Conservation (phyloP, 1,140 invertebrate species). For the Eumeta japonica region DNA sequence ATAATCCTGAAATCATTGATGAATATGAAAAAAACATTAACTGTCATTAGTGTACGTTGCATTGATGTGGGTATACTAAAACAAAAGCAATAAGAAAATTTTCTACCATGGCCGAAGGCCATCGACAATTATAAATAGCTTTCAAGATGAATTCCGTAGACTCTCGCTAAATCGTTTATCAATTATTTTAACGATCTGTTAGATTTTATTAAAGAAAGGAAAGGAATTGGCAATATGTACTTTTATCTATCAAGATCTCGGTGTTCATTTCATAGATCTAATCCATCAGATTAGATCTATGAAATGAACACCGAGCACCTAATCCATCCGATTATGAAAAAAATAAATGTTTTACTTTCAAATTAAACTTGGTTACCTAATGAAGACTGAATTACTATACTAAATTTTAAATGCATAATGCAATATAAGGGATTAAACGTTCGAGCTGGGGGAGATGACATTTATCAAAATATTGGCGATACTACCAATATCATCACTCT, state of each 20-base stretch:
- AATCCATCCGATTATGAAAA: not conserved
- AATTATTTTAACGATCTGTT: not conserved
- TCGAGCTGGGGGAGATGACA: not conserved
- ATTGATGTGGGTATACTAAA: constrained; percentile 13
- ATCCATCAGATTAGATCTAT: not conserved
- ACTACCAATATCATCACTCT: not conserved
- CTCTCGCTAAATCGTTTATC: not conserved
- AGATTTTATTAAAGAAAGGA: not conserved
- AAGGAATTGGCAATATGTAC: constrained; percentile 3
- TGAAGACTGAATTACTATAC: not conserved
- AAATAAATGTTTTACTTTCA: not conserved
- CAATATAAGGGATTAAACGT: not conserved
- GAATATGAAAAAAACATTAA: constrained; percentile 11
- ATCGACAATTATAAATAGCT: not conserved
- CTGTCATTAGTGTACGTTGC: constrained; percentile 17
- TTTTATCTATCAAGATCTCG: constrained; percentile 4
- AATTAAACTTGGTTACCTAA: not conserved
- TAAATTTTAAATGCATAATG: not conserved
- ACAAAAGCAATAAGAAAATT: constrained; percentile 17
- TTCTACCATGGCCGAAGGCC: constrained; percentile 13
- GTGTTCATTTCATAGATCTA: not conserved
- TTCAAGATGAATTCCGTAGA: not conserved
- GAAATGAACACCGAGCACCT: not conserved
- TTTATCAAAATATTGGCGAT: not conserved
- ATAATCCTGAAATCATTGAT: constrained; percentile 19